A percentile compares a stretch with the other conserved stretches of the same genome.
phyloP scores from a whole-genome alignment of 1,140 invertebrate species.

The Drosophila repleta region DNA sequence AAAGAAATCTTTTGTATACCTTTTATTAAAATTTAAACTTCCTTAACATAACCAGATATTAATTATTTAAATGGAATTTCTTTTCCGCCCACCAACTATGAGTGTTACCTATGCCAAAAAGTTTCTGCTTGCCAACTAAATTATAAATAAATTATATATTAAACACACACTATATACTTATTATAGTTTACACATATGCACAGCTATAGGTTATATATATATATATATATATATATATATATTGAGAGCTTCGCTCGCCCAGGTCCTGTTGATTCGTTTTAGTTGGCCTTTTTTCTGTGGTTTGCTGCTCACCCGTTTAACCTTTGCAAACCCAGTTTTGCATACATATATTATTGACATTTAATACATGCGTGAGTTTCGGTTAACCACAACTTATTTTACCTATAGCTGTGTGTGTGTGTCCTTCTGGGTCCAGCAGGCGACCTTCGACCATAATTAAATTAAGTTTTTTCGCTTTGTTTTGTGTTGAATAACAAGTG shows the following conservation, averaged over 20 bases:
- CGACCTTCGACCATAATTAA: constrained; percentile 27
- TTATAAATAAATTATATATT: neutral
- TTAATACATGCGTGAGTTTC: constrained; percentile 18
- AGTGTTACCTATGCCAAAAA: too few species aligned
- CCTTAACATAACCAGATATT: too few species aligned
- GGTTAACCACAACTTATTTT: constrained; percentile 38
- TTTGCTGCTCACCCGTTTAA: constrained; percentile 23
- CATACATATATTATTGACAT: constrained; percentile 42
- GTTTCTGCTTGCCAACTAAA: constrained; percentile 8
- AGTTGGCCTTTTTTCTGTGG: constrained; percentile 17
- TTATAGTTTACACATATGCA: neutral
- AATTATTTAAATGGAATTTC: too few species aligned
- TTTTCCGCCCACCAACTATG: too few species aligned
- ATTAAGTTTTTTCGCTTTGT: constrained; percentile 17
- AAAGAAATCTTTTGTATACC: too few species aligned
- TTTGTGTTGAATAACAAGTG: constrained; percentile 8
- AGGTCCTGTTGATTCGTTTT: neutral
- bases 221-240: neutral
- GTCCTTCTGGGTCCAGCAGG: constrained; percentile 1
- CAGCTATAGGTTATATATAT: neutral
- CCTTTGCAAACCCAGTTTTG: constrained; percentile 37
- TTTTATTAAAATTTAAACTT: too few species aligned
- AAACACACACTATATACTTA: neutral
- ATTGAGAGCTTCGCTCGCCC: neutral
- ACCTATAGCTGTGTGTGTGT: neutral